Evolutionary conservation across 2,888 invertebrate genomes (phyloP).

Genomic region (Zelleria hepariella): DNA sequence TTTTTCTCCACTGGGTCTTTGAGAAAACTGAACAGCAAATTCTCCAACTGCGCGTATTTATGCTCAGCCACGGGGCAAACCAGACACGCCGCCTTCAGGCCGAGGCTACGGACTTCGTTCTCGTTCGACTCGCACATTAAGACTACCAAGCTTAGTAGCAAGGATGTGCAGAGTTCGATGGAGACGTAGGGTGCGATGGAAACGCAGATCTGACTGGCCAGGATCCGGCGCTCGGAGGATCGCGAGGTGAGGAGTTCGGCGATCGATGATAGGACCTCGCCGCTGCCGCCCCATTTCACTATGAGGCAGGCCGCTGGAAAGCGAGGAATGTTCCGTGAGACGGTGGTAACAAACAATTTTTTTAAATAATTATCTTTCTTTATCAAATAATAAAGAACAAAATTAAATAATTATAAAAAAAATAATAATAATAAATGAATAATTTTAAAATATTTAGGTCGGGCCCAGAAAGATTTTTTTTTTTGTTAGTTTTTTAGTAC

Average conservation of each 20-base stretch:
- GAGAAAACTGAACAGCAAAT: slow-evolving; percentile 53
- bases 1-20: slow-evolving; percentile 53
- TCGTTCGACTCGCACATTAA: slow-evolving; percentile 66
- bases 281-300: slow-evolving; percentile 64
- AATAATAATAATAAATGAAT: too few species aligned
- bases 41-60: slow-evolving; percentile 56
- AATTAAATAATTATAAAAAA: too few species aligned
- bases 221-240: slow-evolving; percentile 43
- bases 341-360: neutral
- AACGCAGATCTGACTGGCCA: slow-evolving; percentile 59
- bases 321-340: slow-evolving; percentile 69
- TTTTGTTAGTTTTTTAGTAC: too few species aligned
- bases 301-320: slow-evolving; percentile 54
- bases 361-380: too few species aligned
- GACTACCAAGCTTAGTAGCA: slow-evolving; percentile 54
- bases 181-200: slow-evolving; percentile 60
- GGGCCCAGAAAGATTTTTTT: too few species aligned
- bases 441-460: too few species aligned
- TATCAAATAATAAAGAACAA: too few species aligned
- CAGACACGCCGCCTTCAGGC: slow-evolving; percentile 51
- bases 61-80: slow-evolving; percentile 58
- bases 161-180: slow-evolving; percentile 58
- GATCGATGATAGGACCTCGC: slow-evolving; percentile 56
- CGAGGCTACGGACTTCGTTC: slow-evolving; percentile 45
- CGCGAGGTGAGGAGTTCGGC: slow-evolving; percentile 53